Evolutionary conservation across 2,797 vertebrate species (phyloP).

Genomic region (Adrianichthys oophorus): DNA sequence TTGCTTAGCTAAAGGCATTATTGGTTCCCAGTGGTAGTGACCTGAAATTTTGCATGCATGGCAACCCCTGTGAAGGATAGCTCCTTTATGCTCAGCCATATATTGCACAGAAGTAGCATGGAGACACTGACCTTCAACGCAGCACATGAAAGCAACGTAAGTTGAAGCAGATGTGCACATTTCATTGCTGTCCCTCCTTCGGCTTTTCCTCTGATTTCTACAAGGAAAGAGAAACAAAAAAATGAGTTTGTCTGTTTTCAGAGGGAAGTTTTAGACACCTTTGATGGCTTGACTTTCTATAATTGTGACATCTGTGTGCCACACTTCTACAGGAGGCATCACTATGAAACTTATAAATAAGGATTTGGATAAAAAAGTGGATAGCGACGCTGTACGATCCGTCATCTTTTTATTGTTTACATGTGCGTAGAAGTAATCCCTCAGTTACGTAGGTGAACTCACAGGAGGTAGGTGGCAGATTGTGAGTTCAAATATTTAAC

Average conservation of each 20-base stretch:
- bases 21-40: slow-evolving; percentile 73
- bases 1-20: slow-evolving; percentile 76
- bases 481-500: slow-evolving; percentile 30
- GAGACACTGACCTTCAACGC: slow-evolving; percentile 60
- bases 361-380: slow-evolving; percentile 4
- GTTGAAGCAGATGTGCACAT: slow-evolving; percentile 48
- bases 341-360: no score
- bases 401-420: slow-evolving; percentile 28
- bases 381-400: slow-evolving; percentile 3
- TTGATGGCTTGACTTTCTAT: slow-evolving; percentile 18
- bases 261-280: slow-evolving; percentile 2
- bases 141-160: slow-evolving; percentile 50
- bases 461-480: slow-evolving; percentile 30
- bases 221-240: slow-evolving; percentile 27
- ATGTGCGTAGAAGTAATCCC: slow-evolving; percentile 33
- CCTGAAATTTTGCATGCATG: slow-evolving; percentile 78
- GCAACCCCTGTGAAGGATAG: slow-evolving; percentile 59
- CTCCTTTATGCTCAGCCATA: slow-evolving; percentile 55
- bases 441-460: slow-evolving; percentile 13
- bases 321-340: no score
- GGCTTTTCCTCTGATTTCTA: slow-evolving; percentile 39
- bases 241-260: slow-evolving; percentile 2
- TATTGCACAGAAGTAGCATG: slow-evolving; percentile 32
- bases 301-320: neutral
- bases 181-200: slow-evolving; percentile 46